Conservation (phyloP, 37 sponge, comb jelly and placozoan species). For the Tethya wilhelma region DNA sequence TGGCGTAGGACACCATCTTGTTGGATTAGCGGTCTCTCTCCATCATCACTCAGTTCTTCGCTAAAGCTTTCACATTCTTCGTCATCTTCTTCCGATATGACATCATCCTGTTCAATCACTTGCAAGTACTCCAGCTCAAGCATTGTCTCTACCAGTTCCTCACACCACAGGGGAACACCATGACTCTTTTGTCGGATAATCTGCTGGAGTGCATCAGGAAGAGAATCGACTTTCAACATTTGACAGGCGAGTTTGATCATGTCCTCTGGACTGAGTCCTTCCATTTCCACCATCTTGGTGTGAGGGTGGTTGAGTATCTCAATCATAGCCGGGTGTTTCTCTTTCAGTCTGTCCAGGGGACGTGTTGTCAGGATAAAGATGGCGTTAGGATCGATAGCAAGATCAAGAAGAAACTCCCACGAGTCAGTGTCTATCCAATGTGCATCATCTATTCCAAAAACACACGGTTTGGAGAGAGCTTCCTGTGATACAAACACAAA, state of each 20-base stretch:
- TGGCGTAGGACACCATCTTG: neutral
- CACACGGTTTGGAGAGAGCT: constrained; percentile 59
- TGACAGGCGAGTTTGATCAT: constrained; percentile 77
- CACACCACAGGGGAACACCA: constrained; percentile 90
- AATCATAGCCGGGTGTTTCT: constrained; percentile 32
- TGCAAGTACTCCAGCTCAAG: constrained; percentile 67
- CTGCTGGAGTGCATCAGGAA: constrained; percentile 67
- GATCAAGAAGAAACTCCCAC: constrained; percentile 87
- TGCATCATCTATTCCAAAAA: constrained; percentile 92
- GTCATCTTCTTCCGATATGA: constrained; percentile 15
- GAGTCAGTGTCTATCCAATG: constrained; percentile 92
- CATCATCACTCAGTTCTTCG: neutral
- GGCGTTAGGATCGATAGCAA: constrained; percentile 72
- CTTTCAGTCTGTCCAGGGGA: constrained; percentile 7
- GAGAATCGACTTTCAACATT: constrained; percentile 57
- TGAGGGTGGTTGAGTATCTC: constrained; percentile 47
- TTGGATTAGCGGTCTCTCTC: neutral
- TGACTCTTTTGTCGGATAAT: constrained; percentile 72
- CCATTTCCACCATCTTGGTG: constrained; percentile 47
- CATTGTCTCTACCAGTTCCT: constrained; percentile 87
- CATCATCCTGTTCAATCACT: constrained; percentile 18
- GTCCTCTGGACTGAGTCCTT: constrained; percentile 60
- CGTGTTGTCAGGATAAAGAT: constrained; percentile 64
- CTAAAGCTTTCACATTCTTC: neutral
- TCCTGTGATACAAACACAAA: constrained; percentile 41